Conservation (phyloP, 2,113 vertebrate genomes). For the Heteronetta atricapilla region DNA sequence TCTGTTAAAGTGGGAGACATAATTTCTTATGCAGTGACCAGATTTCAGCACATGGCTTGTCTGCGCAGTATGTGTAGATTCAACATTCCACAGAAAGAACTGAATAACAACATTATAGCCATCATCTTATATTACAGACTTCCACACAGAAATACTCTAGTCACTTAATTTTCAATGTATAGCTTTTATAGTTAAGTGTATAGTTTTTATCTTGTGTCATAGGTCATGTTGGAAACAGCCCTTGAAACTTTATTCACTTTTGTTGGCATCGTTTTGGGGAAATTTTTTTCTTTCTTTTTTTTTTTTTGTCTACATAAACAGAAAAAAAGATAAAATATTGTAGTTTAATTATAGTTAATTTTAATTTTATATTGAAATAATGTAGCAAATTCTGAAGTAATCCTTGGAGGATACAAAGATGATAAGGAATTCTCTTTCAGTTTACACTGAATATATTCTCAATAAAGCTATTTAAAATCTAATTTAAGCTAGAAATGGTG, state of each 20-base stretch:
- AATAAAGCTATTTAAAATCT: conserved; percentile 68
- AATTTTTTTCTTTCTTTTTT: not conserved
- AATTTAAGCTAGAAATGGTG: conserved; percentile 53
- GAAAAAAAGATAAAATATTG: not conserved
- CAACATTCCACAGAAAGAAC: not conserved
- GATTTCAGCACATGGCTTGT: not conserved
- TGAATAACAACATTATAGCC: not conserved
- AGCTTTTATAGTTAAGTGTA: not conserved
- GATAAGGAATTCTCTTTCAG: conserved; percentile 24
- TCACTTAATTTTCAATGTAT: not conserved
- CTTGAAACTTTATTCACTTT: not conserved
- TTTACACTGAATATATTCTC: conserved; percentile 61
- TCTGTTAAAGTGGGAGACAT: not conserved
- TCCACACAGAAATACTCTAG: not conserved
- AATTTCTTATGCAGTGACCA: not conserved
- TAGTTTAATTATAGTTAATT: conserved; percentile 60
- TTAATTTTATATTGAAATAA: conserved; percentile 46
- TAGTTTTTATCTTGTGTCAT: not conserved
- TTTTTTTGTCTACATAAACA: not conserved
- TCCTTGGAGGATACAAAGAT: conserved; percentile 52
- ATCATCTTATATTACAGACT: not conserved
- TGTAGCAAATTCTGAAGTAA: conserved; percentile 63
- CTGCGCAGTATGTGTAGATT: not conserved
- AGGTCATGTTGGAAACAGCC: not conserved
- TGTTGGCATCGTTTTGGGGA: not conserved